Base-by-base conservation (phyloP, 2,888 invertebrate species). In the Agonopterix arenella region DNA sequence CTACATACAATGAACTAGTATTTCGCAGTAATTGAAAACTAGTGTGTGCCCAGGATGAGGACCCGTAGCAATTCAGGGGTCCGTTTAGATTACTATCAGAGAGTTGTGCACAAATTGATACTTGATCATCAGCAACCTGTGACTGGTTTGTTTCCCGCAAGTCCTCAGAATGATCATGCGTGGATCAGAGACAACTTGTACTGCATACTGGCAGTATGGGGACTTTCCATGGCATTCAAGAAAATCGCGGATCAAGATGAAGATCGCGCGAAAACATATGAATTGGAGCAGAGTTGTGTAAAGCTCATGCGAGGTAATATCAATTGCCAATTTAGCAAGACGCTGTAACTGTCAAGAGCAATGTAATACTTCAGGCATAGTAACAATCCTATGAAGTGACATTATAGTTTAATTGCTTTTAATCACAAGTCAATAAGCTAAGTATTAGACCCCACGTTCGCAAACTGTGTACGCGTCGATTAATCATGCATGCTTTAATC, bases 111-210 rank as follows among this genome's bases (percentile, higher is more conserved):
- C 66, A 96, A 95, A 77, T 93, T 98, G 58, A 98, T 99, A 69
- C 93, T 99, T 90, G 93, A 94, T 61, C 95, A 98, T 77, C 94
- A 98, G 90, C 96, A 99, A 84, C 98, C 99, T 28, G 97, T 99
- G 0, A 99, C 99, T 43, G 99, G 99, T 9, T 90, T 99, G 50
- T 96, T 99, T 73, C 98, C 98, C 47, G 96, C 97, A 7, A 96
- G 96, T 66, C 90, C 92, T 43, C 92, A 93, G 4, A 96, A 96
- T 74, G 93, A 95, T 52, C 98, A 99, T 86, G 98, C 99, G 0
- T 99, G 99, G 99, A 96, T 99, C 57, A 92, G 99, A 46, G 99
- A 99, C 80, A 99, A 99, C 89, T 93, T 99, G 1, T 99, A 99
- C 76, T 97, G 97, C 59, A 97, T 98, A 64, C 89, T 99, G 68